Base-by-base conservation (phyloP, 2,797 vertebrate genomes). In the Bradypodion pumilum region DNA sequence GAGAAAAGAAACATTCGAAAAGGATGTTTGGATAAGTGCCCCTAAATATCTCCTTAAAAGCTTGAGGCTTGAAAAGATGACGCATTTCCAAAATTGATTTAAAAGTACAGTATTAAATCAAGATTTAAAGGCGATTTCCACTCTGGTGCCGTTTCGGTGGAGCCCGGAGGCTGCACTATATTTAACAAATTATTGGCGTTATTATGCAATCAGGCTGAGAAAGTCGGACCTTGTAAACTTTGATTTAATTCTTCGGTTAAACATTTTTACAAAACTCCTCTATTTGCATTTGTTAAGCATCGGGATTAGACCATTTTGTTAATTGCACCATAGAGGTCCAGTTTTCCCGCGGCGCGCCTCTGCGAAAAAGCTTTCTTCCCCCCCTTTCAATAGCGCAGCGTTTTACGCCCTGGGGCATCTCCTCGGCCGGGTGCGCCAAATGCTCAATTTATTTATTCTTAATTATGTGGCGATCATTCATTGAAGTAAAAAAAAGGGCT, bases 391-490 rank as follows among this genome's bases (percentile, higher is more conserved):
- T 98, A 98, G 97, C 97, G 97, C 96, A 95, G 96, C 97, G 95
- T 98, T 97, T 81, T 97, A 98, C 97, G 98, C 98, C 97, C 98
- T 97, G 98, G 97, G 98, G 97, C 98, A 98, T 97, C 97, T 98
- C 98, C 98, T 97, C 97, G 97, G 96, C 97, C 95, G 94, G 96
- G 95, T 98, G 97, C 98, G 98, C 97, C 97, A 99, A 99, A 98
- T 97, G 97, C 97, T 98, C 97, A 96, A 98, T 99, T 98, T 99
- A 99, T 99, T 99, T 99, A 98, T 99, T 99, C 98, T 98, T 99
- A 99, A 99, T 99, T 99, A 99, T 98, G 98, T 98, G 97, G 97
- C 97, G 97, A 99, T 99, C 98, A 99, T 99, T 99, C 98, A 99
- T 98, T 97, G 98, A 98, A 99, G 98, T 96, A 97, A 97, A 70